These are phyloP conservation scores for Aporophyla lueneburgensis DNA, from an alignment of 2,888 invertebrate species.

Conservation along the genomic window DNA sequence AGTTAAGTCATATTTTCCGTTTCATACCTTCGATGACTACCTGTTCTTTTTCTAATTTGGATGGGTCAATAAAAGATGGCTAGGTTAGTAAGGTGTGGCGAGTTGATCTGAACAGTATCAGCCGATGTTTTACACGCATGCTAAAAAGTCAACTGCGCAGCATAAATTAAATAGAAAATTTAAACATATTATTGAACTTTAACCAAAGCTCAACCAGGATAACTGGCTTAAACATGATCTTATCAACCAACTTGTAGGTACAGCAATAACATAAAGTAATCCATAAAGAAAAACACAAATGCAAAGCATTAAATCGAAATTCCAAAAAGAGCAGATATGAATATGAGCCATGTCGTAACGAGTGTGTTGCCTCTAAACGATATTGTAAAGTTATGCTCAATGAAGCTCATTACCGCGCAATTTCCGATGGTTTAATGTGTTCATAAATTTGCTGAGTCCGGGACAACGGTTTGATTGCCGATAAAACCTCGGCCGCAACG, in stretches of 20 bases:
- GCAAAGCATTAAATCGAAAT: neutral
- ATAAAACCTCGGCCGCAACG: slow-evolving; percentile 80
- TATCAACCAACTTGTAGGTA: neutral
- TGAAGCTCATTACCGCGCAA: slow-evolving; percentile 74
- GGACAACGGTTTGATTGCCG: slow-evolving; percentile 81
- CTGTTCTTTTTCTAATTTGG: neutral
- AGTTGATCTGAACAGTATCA: neutral
- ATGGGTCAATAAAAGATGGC: too few relatives aligned
- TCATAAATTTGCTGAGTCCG: slow-evolving; percentile 77
- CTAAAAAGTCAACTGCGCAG: neutral
- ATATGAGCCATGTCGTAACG: slow-evolving; percentile 33
- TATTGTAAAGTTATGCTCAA: slow-evolving; percentile 68
- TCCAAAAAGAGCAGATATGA: slow-evolving; percentile 33
- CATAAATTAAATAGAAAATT: neutral
- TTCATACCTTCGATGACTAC: neutral
- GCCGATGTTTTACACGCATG: neutral
- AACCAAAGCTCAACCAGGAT: neutral
- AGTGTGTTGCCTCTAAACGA: slow-evolving; percentile 64
- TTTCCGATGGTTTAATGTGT: slow-evolving; percentile 77
- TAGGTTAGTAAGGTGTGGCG: neutral
- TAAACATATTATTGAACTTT: neutral
- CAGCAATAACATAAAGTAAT: neutral
- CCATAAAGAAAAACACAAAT: neutral
- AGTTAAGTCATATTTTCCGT: neutral
- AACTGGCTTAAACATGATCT: neutral